Evolutionary conservation across 2,113 vertebrate species (phyloP), one percentile per base, ranked within the genome.

Genomic region (Oophaga pumilio): DNA sequence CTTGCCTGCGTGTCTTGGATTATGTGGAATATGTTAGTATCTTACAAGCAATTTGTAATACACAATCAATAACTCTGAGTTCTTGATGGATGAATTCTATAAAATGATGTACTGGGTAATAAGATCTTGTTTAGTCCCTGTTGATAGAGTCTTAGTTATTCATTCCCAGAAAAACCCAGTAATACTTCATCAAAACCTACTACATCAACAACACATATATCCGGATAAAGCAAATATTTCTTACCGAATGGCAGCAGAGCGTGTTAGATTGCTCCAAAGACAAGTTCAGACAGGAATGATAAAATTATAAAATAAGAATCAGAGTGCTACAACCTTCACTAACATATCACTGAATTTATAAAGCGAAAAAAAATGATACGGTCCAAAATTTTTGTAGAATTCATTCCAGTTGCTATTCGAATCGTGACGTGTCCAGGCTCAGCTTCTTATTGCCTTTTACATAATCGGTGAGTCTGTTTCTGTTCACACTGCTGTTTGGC

Each of bases 131-230:
- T 9, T 6, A 50, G 17, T 74, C 71, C 20, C 43, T 49, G 71
- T 50, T 74, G 18, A 22, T 74, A 50, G n/a, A 50, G 33, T 22
- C 71, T 50, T 43, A 9, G 17, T 50, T 74, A 74, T 74, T 50
- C 20, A 74, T 50, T 74, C 71, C 71, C 18, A 9, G 33, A 74
- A 33, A 74, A 74, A 74, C 71, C 69, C 71, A 74, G 49, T 74
- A 74, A 74, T 74, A 20, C 71, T 74, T 74, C 71, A 74, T 74
- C 71, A 49, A 74, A 50, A 74, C 17, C 33, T 74, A 50, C 49
- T 74, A 28, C 71, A 74, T 49, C 22, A 74, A 50, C 71, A 74
- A 74, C 71, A 74, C 33, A 50, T 74, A 49, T 43, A 74, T 74
- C 71, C 71, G 9, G 14, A 49, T 74, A 74, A 43, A 50, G 33